Evolutionary conservation across 1,140 invertebrate species (phyloP), one percentile per base, ranked within the genome.

Genomic region (Drosophila ogumai): DNA sequence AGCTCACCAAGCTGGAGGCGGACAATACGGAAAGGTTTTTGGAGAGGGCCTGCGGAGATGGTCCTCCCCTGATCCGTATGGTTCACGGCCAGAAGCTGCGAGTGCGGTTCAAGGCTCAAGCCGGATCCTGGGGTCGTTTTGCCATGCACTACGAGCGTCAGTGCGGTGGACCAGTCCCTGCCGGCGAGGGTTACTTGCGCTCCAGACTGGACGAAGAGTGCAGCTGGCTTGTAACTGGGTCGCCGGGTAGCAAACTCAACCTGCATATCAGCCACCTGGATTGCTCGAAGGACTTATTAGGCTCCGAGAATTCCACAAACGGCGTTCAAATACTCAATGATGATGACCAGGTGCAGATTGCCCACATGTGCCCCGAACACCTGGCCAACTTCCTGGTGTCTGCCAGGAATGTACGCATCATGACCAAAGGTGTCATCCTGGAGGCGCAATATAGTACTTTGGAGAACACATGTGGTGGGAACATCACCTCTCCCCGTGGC

Each of bases 391-490:
- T 91, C 17, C 22, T 86, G 0, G 47, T 91, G 25, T 66, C 84
- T 22, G 67, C 74, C 13, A 90, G 65, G 13, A 63, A 55, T 50
- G 64, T 85, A 15, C 41, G 49, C 3, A 44, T 91, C 8, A 8
- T 56, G 32, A 47, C 81, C 3, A 25, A 54, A 0, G 73, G 73
- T 8, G 78, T 91, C 12, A 47, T 71, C 6, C 64, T 92, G 5
- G 17, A 15, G 19, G 91, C 86, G 0, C 63, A 71, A 52, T 92
- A 79, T 41, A 63, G 57, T 6, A 76, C 36, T 4, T 44, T 82
- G 17, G 78, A 88, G 13, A 91, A 73, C 47, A 95, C 95, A 3
- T 98, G 97, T 88, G 97, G 97, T 17, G 96, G 96, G 22, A 93
- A 91, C 8, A 94, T 96, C 32, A 94, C 28, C 0, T 94, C 95